Base-by-base conservation (phyloP, 2,113 vertebrate genomes). In the Bubo scandiacus region DNA sequence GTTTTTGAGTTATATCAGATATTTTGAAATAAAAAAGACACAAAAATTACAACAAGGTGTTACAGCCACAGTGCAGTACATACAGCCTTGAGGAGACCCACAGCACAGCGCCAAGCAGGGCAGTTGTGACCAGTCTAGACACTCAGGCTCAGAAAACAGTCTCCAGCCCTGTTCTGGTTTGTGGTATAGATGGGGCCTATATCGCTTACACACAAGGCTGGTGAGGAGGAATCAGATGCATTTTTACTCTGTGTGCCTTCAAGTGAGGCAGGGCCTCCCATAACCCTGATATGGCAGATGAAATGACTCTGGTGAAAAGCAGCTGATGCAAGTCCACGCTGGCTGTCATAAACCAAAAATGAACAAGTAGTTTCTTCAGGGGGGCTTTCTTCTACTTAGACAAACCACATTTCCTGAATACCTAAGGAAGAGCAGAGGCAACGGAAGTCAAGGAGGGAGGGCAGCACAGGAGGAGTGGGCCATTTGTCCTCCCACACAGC, bases 41-140 rank as follows among this genome's bases (percentile, higher is more conserved):
- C 12, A 83, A 34, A 65, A 72, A 30, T 34, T 18, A 8, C 19
- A 38, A 14, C 3, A 5, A 51, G 70, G 7, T 15, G 5, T 54
- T 85, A 34, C 3, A 81, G n/a, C 9, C n/a, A 71, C 51, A 22
- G 42, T 16, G 13, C 42, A 59, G 22, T 36, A 38, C 9, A 1
- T 9, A 38, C 3, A 25, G 17, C 20, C 70, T 72, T 0, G 0
- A 79, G 42, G 47, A 81, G 67, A 78, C n/a, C 8, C 27, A 22
- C 58, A 86, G 59, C 83, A 91, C 51, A 71, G 22, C 0, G 0
- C n/a, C 11, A 3, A 0, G 0, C 4, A 14, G n/a, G 30, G 7
- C 29, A 49, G 36, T 6, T 13, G 23, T 36, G 13, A 15, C 18
- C 25, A 13, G 15, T 45, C 22, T 18, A n/a, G 26, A 9, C 26